Evolutionary conservation across 2,113 vertebrate genomes (phyloP).

Genomic region (Cricetomys ansorgei): DNA sequence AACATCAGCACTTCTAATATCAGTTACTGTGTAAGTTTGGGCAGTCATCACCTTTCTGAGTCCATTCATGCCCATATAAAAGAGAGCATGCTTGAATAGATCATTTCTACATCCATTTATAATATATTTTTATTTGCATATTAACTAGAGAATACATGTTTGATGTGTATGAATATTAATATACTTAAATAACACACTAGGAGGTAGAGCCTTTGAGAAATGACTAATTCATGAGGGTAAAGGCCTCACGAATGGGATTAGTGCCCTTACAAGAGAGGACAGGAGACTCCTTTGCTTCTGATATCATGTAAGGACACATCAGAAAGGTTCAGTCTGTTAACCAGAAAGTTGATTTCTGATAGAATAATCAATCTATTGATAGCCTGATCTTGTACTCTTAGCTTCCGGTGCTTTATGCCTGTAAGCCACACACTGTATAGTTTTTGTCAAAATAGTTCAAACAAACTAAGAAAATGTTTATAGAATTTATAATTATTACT

Average conservation of each 20-base stretch:
- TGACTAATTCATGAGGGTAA: neutral
- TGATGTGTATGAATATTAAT: neutral
- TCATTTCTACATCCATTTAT: neutral
- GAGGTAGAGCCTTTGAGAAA: neutral
- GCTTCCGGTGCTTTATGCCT: neutral
- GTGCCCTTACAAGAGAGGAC: neutral
- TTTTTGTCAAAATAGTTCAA: neutral
- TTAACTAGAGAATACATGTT: neutral
- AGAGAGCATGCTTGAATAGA: neutral
- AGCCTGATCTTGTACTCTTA: neutral
- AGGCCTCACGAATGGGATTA: neutral
- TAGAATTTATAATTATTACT: constrained; percentile 9
- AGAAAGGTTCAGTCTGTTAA: neutral
- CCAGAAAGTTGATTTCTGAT: neutral
- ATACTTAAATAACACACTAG: neutral
- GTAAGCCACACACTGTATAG: neutral
- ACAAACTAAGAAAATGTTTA: neutral
- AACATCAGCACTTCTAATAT: neutral
- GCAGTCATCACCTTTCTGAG: neutral
- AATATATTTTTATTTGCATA: neutral
- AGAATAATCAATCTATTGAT: neutral
- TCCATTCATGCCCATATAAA: neutral
- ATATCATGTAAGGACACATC: neutral
- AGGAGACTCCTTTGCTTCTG: neutral
- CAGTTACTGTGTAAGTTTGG: neutral